These are phyloP conservation scores for Stenoptilia bipunctidactyla DNA, from an alignment of 2,888 invertebrate species.

Conservation along the genomic window DNA sequence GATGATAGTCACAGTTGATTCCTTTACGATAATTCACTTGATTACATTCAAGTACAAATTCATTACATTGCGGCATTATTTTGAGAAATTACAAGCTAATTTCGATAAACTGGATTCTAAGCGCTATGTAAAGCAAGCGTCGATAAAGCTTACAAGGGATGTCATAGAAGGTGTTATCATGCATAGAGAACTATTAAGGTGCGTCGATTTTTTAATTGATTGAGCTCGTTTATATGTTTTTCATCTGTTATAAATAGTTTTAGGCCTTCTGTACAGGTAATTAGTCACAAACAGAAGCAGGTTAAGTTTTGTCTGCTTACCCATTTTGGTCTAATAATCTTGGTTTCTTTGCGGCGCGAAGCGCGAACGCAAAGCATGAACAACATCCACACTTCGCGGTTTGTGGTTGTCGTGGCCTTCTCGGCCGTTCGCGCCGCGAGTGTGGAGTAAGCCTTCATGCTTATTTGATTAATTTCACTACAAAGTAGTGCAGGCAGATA, in stretches of 20 bases:
- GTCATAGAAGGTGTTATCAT: constrained; percentile 46
- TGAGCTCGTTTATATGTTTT: too few relatives aligned
- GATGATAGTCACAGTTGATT: constrained; percentile 47
- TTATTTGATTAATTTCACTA: too few relatives aligned
- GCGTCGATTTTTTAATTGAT: constrained; percentile 12
- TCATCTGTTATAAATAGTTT: too few relatives aligned
- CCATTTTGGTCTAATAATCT: too few relatives aligned
- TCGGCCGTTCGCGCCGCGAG: too few relatives aligned
- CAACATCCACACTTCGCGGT: too few relatives aligned
- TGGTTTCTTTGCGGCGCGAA: too few relatives aligned
- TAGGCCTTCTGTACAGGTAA: too few relatives aligned
- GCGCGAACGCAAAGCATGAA: too few relatives aligned
- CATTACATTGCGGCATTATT: constrained; percentile 44
- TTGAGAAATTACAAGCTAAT: constrained; percentile 33
- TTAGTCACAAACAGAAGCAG: neutral
- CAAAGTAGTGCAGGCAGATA: too few relatives aligned
- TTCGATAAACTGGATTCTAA: constrained; percentile 24
- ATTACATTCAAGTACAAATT: constrained; percentile 56
- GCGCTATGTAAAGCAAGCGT: constrained; percentile 25
- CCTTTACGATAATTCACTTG: constrained; percentile 37
- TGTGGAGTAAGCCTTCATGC: too few relatives aligned
- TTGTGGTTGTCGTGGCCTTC: too few relatives aligned
- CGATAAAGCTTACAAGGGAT: constrained; percentile 30
- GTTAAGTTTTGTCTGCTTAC: neutral
- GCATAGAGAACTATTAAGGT: constrained; percentile 47